These are phyloP conservation scores for Deilephila elpenor DNA, from an alignment of 2,888 invertebrate species.

Conservation along the genomic window DNA sequence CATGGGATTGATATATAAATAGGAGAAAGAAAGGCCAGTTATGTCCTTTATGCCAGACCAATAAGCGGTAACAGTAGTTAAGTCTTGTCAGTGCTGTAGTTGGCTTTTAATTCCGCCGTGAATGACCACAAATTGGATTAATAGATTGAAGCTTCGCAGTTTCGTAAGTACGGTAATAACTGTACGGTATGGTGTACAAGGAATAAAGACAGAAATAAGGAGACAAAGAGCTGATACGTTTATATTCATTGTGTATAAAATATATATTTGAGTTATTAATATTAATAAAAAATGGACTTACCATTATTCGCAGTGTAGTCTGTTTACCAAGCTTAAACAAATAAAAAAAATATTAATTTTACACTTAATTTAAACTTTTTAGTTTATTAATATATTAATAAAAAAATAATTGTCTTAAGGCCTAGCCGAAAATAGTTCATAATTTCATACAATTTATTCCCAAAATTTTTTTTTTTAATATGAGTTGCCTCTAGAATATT, in stretches of 20 bases:
- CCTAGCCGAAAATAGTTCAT: neutral
- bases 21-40: too few relatives aligned
- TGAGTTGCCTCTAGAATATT: neutral
- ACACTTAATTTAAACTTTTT: too few relatives aligned
- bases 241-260: neutral
- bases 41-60: neutral
- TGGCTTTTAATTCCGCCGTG: neutral
- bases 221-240: too few relatives aligned
- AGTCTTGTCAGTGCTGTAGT: slow-evolving; percentile 6
- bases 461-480: neutral
- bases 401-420: neutral
- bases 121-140: neutral
- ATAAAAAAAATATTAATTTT: too few relatives aligned
- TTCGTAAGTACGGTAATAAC: neutral
- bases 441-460: neutral
- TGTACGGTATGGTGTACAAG: neutral
- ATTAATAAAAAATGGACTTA: too few relatives aligned
- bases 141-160: neutral
- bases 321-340: too few relatives aligned
- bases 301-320: too few relatives aligned
- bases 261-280: too few relatives aligned
- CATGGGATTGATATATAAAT: too few relatives aligned
- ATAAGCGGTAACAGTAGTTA: neutral
- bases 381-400: neutral
- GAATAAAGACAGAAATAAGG: neutral